Base-by-base conservation (phyloP, 2,797 vertebrate species). In the Peromyscus melanophrys region DNA sequence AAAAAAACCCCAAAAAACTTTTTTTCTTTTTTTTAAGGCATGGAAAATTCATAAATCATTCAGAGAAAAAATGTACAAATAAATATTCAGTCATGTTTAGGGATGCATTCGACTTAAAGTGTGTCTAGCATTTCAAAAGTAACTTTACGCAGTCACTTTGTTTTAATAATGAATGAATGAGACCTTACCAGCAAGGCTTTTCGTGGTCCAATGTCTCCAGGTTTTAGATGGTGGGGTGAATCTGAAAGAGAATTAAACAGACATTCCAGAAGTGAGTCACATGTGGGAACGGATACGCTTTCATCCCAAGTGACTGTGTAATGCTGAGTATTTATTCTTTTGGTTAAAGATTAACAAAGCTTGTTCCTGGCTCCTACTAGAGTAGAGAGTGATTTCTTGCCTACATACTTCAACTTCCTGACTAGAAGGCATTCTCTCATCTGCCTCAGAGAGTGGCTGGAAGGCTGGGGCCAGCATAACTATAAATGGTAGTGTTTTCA, bases 401-500 rank as follows among this genome's bases (percentile, higher is more conserved):
- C 94, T 31, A 87, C 93, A 87, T 92, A 91, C 65, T 94, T 96
- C 90, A 92, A 95, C 96, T 97, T 97, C 94, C 95, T 96, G 95
- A 95, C 71, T 21, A 82, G 61, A 97, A 75, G 80, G 73, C 81
- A 78, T 57, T 95, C 69, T 95, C 92, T 90, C 95, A 65, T 96
- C 59, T 85, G 78, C 96, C 93, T 92, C 31, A 71, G 95, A 93
- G 88, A 77, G 95, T 21, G 63, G 63, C 92, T 75, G 76, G 52
- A 71, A 76, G 92, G 75, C 87, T 63, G 71, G 96, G 65, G 73
- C 95, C 84, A 94, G 89, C n/a, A 23, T 97, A 92, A 97, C 96
- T 97, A 97, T 98, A 97, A 97, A 97, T 95, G 97, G 97, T 91
- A 95, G 97, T 96, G 97, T 95, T 97, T 97, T 94, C 55, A 2